phyloP scores from a whole-genome alignment of 2,888 invertebrate genomes.

The Morinoia aosen region DNA sequence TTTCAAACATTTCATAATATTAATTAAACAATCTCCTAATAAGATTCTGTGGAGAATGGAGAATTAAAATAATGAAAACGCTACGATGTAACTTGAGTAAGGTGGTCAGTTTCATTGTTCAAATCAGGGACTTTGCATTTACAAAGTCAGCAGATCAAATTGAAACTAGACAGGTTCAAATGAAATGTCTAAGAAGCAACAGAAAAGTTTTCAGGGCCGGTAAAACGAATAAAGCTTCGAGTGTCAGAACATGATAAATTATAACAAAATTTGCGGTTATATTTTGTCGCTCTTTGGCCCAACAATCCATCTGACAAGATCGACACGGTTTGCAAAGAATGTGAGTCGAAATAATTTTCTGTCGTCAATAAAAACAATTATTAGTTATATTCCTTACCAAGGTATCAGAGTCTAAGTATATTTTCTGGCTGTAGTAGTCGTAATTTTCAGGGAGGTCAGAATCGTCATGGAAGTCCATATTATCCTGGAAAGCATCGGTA shows the following conservation, averaged over 20 bases:
- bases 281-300: no score
- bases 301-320: no score
- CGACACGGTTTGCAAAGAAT: no score
- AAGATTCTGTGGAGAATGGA: background rate
- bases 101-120: background rate
- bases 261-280: no score
- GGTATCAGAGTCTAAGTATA: constrained; percentile 30
- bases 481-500: constrained; percentile 39
- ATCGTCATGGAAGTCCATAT: constrained; percentile 56
- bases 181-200: no score
- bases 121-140: background rate
- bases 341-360: background rate
- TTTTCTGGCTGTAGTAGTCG: constrained; percentile 30
- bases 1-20: background rate
- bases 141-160: no score
- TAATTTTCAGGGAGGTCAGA: constrained; percentile 35
- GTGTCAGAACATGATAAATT: no score
- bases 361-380: background rate
- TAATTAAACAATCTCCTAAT: background rate
- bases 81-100: background rate
- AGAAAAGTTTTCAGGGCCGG: no score
- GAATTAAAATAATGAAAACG: background rate
- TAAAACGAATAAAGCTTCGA: no score
- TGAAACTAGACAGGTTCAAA: no score
- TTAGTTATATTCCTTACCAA: background rate